phyloP scores from a whole-genome alignment of 2,113 vertebrate species.

The Motacilla alba region DNA sequence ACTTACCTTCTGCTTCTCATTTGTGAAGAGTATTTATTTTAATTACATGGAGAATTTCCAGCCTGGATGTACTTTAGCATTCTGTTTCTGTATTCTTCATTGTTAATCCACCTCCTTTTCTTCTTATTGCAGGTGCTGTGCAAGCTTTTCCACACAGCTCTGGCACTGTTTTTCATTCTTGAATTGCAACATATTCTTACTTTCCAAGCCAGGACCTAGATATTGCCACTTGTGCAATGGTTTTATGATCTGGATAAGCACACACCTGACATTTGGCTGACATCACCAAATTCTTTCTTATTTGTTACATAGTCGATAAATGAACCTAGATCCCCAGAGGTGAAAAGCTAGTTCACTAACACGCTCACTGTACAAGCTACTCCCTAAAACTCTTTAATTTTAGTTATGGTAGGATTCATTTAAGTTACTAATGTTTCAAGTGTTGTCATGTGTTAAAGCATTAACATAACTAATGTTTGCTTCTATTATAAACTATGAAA shows the following conservation, averaged over 20 bases:
- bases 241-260: conserved; percentile 39
- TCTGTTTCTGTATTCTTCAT: neutral
- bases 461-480: conserved; percentile 17
- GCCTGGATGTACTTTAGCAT: neutral
- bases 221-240: conserved; percentile 4
- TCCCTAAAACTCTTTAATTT: conserved; percentile 14
- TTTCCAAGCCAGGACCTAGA: conserved; percentile 30
- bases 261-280: conserved; percentile 24
- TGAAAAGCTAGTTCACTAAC: conserved; percentile 51
- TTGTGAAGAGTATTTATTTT: neutral
- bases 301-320: conserved; percentile 3
- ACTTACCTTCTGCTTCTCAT: neutral
- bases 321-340: conserved; percentile 29
- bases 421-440: conserved; percentile 16
- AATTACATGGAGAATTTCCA: neutral
- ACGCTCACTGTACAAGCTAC: neutral
- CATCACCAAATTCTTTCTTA: conserved; percentile 33
- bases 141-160: conserved; percentile 58
- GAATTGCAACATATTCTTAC: conserved; percentile 14
- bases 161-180: conserved; percentile 46
- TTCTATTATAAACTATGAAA: neutral
- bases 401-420: neutral
- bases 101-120: conserved; percentile 49
- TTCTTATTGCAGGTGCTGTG: conserved; percentile 58
- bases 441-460: conserved; percentile 13